Evolutionary conservation across 2,888 invertebrate species (phyloP).

Genomic region (Chaitophorus viminalis): DNA sequence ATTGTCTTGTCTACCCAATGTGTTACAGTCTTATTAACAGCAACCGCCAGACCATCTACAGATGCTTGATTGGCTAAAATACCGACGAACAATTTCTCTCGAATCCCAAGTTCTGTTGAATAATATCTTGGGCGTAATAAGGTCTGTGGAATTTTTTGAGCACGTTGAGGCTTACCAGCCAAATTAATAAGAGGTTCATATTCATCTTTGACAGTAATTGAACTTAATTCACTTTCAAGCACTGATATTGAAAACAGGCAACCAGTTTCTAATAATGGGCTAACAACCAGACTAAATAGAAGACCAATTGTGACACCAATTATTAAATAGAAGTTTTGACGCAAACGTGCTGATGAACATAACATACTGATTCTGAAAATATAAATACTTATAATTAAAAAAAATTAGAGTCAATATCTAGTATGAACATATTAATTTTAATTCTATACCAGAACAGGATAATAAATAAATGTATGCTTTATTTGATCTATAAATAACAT

Average conservation of each 20-base stretch:
- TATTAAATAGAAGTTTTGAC: constrained; percentile 64
- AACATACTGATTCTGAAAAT: constrained; percentile 48
- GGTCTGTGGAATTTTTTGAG: constrained; percentile 71
- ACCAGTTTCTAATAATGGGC: constrained; percentile 64
- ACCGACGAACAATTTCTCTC: constrained; percentile 87
- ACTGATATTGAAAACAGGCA: constrained; percentile 63
- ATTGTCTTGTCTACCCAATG: constrained; percentile 85
- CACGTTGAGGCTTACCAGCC: constrained; percentile 68
- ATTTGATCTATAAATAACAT: no score
- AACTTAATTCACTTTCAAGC: constrained; percentile 60
- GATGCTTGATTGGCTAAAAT: constrained; percentile 82
- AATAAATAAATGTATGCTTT: no score
- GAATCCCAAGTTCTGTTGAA: constrained; percentile 93
- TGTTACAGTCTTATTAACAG: constrained; percentile 88
- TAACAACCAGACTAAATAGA: constrained; percentile 64
- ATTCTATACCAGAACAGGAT: no score
- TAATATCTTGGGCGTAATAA: constrained; percentile 90
- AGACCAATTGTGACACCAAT: constrained; percentile 65
- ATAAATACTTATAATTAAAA: not conserved
- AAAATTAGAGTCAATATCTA: not conserved
- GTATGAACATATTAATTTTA: no score
- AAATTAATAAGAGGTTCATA: constrained; percentile 69
- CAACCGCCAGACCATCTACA: constrained; percentile 78
- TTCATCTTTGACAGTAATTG: constrained; percentile 66
- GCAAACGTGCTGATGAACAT: constrained; percentile 54